A percentile compares a stretch with the other conserved stretches of the same genome.
These are phyloP conservation scores for Takifugu flavidus DNA, from an alignment of 2,113 vertebrate genomes.

Conservation along the genomic window DNA sequence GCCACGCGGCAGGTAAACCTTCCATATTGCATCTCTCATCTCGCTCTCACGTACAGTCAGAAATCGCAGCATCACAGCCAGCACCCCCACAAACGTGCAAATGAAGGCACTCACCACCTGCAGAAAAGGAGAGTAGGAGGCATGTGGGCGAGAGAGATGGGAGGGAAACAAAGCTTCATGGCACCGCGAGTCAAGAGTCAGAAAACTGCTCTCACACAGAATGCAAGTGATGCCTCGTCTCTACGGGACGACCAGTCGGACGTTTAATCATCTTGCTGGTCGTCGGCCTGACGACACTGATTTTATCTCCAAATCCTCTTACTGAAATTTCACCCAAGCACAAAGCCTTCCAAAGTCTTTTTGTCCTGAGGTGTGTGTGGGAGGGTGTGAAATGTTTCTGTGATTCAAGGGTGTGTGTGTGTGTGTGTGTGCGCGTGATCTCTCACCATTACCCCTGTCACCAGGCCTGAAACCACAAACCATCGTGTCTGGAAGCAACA, in stretches of 20 bases:
- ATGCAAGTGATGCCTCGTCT: background rate
- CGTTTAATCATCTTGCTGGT: background rate
- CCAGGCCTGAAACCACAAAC: constrained; percentile 61
- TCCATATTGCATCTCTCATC: constrained; percentile 32
- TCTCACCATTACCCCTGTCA: constrained; percentile 59
- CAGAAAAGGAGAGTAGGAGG: constrained; percentile 51
- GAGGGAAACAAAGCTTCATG: constrained; percentile 15
- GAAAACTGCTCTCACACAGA: constrained; percentile 6
- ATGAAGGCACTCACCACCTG: constrained; percentile 64
- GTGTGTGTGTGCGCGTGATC: constrained; percentile 44
- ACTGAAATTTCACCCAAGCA: constrained; percentile 11
- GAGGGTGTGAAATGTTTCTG: constrained; percentile 59
- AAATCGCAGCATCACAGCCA: constrained; percentile 60
- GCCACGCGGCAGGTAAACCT: constrained; percentile 15
- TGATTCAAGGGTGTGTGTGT: constrained; percentile 39
- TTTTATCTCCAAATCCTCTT: constrained; percentile 21
- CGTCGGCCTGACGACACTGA: background rate
- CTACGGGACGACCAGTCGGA: background rate
- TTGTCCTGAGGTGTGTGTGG: constrained; percentile 19
- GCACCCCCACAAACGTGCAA: constrained; percentile 70
- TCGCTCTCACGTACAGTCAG: constrained; percentile 41
- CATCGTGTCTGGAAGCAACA: constrained; percentile 51
- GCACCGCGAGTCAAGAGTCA: constrained; percentile 19
- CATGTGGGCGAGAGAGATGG: constrained; percentile 33
- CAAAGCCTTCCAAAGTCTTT: no score